Evolutionary conservation across 2,888 invertebrate genomes (phyloP).

Genomic region (Marronus borbonicus): DNA sequence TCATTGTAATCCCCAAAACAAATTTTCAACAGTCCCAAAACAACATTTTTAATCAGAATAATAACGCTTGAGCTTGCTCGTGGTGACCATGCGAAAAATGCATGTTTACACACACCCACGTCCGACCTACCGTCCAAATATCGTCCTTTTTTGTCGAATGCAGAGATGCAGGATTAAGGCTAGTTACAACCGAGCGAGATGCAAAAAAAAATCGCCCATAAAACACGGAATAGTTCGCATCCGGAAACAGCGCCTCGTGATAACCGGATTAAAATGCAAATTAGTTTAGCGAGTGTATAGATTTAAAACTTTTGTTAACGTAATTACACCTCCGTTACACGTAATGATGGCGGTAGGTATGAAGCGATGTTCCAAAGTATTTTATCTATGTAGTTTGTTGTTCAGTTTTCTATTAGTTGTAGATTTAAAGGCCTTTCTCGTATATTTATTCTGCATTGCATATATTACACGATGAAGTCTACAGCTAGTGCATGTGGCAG

Average conservation of each 20-base stretch:
- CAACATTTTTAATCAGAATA: too few relatives aligned
- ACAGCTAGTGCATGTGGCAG: too few relatives aligned
- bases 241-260: conserved; percentile 5
- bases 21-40: background rate
- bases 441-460: background rate
- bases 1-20: background rate
- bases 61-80: too few relatives aligned
- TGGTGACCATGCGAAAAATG: background rate
- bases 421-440: background rate
- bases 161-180: conserved; percentile 17
- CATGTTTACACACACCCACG: background rate
- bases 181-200: background rate
- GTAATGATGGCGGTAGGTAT: background rate
- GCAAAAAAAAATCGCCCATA: background rate
- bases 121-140: background rate
- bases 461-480: too few relatives aligned
- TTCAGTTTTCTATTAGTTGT: too few relatives aligned
- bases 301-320: conserved; percentile 23
- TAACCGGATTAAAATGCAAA: conserved; percentile 31
- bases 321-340: background rate
- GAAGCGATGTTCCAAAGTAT: conserved; percentile 8
- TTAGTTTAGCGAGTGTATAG: conserved; percentile 24
- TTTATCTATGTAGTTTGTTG: background rate
- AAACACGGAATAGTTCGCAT: conserved; percentile 9
- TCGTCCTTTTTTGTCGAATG: background rate